Base-by-base conservation (phyloP, 2,797 vertebrate genomes). In the Anabas testudineus region DNA sequence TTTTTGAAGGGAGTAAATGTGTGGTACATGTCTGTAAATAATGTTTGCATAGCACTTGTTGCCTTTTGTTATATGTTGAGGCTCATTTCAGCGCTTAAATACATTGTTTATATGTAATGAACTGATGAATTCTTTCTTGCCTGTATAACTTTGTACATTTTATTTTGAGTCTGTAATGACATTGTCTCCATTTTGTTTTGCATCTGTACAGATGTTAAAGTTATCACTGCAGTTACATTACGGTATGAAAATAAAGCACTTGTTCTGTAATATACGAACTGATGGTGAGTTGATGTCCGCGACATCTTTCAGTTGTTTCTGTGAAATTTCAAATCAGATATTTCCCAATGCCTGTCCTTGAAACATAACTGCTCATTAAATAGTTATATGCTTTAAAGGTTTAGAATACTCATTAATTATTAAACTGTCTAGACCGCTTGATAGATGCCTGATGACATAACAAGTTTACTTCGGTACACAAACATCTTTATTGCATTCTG, bases 151-250 rank as follows among this genome's bases (percentile, higher is more conserved):
- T 96, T 95, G 95, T 96, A 96, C 92, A 96, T 95, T 97, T 39
- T n/a, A n/a, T 21, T 34, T 26, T 94, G 93, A 96, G 86, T 92
- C 93, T 96, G 93, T 96, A 95, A 96, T 92, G 93, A 95, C 92
- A 93, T 95, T 92, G 94, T 96, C 82, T 91, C 72, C 72, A 63
- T 80, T 84, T 85, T 85, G 78, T 81, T 89, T 88, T 87, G 96
- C 95, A 96, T 97, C 97, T 98, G 97, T 98, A 99, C 96, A 99
- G 97, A 97, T 96, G 96, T 97, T 95, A 96, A 95, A 95, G 79
- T 96, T 75, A 96, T 97, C 95, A 96, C 95, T 87, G 95, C 96
- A 96, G 95, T 96, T 96, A 95, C 96, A 95, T 92, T 97, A 97
- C 94, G 78, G 87, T 93, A 94, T 92, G 94, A 90, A 93, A 99